A percentile compares a stretch with the other conserved stretches of the same genome.
These are phyloP conservation scores for Dascyllus trimaculatus DNA, from an alignment of 2,113 vertebrate species.

Conservation along the genomic window DNA sequence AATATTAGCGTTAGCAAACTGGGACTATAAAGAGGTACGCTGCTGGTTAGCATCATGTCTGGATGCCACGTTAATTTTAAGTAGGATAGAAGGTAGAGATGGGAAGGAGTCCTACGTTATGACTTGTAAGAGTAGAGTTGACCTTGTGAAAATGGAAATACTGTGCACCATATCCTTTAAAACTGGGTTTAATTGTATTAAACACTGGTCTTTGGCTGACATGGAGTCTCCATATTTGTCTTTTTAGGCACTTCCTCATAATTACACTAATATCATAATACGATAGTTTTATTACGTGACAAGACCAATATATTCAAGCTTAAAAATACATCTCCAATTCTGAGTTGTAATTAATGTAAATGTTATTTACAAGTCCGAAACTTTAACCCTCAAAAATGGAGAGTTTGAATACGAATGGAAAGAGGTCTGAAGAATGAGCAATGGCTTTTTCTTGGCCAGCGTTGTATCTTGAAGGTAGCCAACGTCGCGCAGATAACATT, in stretches of 20 bases:
- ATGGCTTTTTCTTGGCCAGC: not conserved
- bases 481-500: constrained; percentile 25
- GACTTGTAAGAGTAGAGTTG: not conserved
- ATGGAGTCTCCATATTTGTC: not conserved
- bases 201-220: not conserved
- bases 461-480: not conserved
- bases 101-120: not conserved
- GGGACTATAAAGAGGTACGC: not conserved
- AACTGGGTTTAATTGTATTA: not conserved
- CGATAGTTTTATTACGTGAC: not conserved
- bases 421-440: not conserved
- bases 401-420: not conserved
- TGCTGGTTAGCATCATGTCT: not conserved
- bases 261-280: not conserved
- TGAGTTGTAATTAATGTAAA: not conserved
- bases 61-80: not conserved
- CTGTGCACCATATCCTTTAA: not conserved
- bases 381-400: not conserved
- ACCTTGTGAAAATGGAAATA: not conserved
- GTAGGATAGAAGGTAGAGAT: not conserved
- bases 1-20: not conserved
- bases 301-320: not conserved
- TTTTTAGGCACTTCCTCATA: constrained; percentile 2
- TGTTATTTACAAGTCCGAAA: not conserved
- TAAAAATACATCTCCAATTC: not conserved